Evolutionary conservation across 2,888 invertebrate species (phyloP).

Genomic region (Pomacea canaliculata): DNA sequence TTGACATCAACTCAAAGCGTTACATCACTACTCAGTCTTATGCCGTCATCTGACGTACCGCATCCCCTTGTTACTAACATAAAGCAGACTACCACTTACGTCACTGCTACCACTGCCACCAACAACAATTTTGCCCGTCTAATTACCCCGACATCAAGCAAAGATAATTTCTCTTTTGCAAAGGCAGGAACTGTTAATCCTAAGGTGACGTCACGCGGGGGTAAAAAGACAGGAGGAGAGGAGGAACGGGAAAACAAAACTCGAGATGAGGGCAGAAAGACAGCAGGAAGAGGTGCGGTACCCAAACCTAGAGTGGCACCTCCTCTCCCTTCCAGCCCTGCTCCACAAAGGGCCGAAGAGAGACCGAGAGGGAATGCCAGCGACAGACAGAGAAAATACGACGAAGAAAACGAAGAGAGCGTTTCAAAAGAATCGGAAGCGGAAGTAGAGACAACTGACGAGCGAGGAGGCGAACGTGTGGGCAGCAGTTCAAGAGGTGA

Average conservation of each 20-base stretch:
- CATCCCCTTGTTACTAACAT: too few species aligned
- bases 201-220: neutral
- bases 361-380: neutral
- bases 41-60: too few species aligned
- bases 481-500: constrained; percentile 1
- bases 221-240: neutral
- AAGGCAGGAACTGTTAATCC: neutral
- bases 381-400: neutral
- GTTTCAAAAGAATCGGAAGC: too few species aligned
- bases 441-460: neutral
- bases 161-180: neutral
- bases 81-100: too few species aligned
- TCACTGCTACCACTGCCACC: constrained; percentile 18
- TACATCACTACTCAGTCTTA: too few species aligned
- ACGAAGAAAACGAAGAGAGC: too few species aligned
- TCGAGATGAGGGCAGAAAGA: neutral
- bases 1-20: constrained; percentile 15
- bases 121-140: constrained; percentile 4
- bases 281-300: neutral
- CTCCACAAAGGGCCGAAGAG: neutral
- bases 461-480: neutral
- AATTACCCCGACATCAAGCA: constrained; percentile 9
- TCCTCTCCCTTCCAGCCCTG: neutral
- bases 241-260: too few species aligned
- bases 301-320: neutral